A percentile compares a stretch with the other conserved stretches of the same genome.
phyloP scores from a whole-genome alignment of 2,888 invertebrate genomes.

The Romanomermis culicivorax region DNA sequence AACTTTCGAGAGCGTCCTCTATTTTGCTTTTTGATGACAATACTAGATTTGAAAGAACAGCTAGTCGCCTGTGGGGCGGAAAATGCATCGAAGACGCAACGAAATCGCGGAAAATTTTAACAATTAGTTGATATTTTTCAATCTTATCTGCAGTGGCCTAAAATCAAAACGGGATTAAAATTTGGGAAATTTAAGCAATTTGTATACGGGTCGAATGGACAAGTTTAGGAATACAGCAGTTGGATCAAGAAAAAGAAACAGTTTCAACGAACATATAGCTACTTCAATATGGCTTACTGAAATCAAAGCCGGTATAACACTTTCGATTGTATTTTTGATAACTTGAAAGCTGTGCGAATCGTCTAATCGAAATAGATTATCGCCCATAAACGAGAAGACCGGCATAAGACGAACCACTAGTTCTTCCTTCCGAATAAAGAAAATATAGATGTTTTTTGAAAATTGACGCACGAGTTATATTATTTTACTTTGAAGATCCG shows the following conservation, averaged over 20 bases:
- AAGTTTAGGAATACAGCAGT: no score
- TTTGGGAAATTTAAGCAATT: no score
- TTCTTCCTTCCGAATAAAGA: conserved; percentile 39
- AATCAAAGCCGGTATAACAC: conserved; percentile 62
- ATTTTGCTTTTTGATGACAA: background rate
- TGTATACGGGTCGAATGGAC: no score
- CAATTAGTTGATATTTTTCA: background rate
- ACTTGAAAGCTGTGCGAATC: conserved; percentile 85
- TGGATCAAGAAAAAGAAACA: no score
- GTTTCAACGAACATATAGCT: background rate
- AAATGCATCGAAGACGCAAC: background rate
- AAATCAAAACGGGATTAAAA: background rate
- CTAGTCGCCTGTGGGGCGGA: conserved; percentile 4
- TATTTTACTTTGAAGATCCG: conserved; percentile 10
- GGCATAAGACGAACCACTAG: conserved; percentile 81
- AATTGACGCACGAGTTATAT: no score
- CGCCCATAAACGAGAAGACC: conserved; percentile 93
- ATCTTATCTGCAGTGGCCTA: background rate
- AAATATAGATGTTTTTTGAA: no score
- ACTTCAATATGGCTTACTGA: conserved; percentile 28
- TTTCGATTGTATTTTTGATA: conserved; percentile 66
- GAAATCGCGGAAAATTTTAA: conserved; percentile 7
- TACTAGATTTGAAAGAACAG: background rate
- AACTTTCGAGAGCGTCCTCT: background rate
- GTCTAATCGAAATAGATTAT: conserved; percentile 69